Conservation (phyloP, 2,888 invertebrate species). For the Euphydryas editha region DNA sequence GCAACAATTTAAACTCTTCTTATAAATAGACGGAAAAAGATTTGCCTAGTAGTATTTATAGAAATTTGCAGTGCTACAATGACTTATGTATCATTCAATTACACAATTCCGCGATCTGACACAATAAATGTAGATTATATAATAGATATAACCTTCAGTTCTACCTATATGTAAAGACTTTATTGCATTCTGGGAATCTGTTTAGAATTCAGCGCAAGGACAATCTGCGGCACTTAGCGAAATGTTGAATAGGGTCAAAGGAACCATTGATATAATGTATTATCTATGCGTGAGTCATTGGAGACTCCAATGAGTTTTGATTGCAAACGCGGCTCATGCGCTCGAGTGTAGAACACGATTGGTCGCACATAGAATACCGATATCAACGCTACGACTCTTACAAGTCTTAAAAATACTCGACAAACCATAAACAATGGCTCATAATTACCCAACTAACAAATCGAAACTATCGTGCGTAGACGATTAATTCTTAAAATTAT, state of each 20-base stretch:
- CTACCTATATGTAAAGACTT: constrained; percentile 45
- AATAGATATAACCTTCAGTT: constrained; percentile 46
- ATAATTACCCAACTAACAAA: constrained; percentile 42
- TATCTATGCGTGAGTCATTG: constrained; percentile 73
- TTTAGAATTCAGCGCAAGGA: constrained; percentile 75
- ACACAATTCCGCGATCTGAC: constrained; percentile 12
- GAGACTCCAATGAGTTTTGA: constrained; percentile 71
- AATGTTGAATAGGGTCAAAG: constrained; percentile 76
- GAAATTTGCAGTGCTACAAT: not conserved
- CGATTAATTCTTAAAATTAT: constrained; percentile 29
- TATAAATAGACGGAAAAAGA: too few species aligned
- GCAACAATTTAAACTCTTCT: too few species aligned
- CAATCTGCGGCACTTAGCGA: constrained; percentile 68
- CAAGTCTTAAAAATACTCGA: constrained; percentile 55
- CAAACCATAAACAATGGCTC: constrained; percentile 44
- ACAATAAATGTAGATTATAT: constrained; percentile 20
- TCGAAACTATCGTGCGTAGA: constrained; percentile 20
- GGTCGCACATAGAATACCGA: constrained; percentile 67
- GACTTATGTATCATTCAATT: not conserved
- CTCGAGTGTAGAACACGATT: constrained; percentile 62
- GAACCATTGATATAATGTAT: constrained; percentile 70
- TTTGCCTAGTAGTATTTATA: too few species aligned
- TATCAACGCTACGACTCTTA: constrained; percentile 60
- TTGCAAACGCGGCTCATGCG: constrained; percentile 67
- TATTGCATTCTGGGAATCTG: constrained; percentile 70